Percentiles rank a stretch among this genome's conserved stretches.
These are phyloP conservation scores for Cyprinodon diabolis DNA, from an alignment of 2,797 vertebrate species.

Conservation along the genomic window DNA sequence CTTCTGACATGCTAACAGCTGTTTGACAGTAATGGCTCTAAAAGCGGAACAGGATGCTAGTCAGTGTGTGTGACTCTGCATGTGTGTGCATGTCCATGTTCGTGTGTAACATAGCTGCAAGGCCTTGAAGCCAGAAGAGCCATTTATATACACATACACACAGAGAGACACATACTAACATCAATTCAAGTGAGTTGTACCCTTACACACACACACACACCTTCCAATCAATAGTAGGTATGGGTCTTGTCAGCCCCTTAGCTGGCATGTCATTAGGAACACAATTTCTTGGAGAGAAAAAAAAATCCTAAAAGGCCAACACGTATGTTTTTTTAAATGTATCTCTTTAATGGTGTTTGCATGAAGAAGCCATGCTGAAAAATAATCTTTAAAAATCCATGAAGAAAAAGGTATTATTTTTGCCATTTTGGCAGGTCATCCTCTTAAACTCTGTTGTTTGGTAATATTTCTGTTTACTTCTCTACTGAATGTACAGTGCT, in stretches of 20 bases:
- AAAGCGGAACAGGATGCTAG: conserved; percentile 75
- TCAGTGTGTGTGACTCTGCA: conserved; percentile 40
- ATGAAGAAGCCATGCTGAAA: conserved; percentile 28
- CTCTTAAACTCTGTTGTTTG: too few relatives aligned
- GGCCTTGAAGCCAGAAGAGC: conserved; percentile 58
- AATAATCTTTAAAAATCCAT: not conserved
- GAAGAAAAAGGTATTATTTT: too few relatives aligned
- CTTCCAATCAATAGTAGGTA: conserved; percentile 56
- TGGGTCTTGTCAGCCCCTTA: conserved; percentile 40
- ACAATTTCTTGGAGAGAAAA: conserved; percentile 42
- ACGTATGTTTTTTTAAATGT: conserved; percentile 26
- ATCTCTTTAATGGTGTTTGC: conserved; percentile 19
- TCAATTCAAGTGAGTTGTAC: conserved; percentile 14
- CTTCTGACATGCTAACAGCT: conserved; percentile 78
- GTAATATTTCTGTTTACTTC: too few relatives aligned
- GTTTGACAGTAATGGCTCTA: conserved; percentile 83
- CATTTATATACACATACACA: conserved; percentile 22
- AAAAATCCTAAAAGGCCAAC: conserved; percentile 22
- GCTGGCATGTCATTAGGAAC: conserved; percentile 26
- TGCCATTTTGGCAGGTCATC: too few relatives aligned
- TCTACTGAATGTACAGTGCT: too few relatives aligned
- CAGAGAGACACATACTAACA: conserved; percentile 17
- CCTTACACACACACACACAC: conserved; percentile 13
- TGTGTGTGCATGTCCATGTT: conserved; percentile 20
- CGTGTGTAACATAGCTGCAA: conserved; percentile 19